phyloP scores from a whole-genome alignment of 2,797 vertebrate species.

The Nannoperca obscura region DNA sequence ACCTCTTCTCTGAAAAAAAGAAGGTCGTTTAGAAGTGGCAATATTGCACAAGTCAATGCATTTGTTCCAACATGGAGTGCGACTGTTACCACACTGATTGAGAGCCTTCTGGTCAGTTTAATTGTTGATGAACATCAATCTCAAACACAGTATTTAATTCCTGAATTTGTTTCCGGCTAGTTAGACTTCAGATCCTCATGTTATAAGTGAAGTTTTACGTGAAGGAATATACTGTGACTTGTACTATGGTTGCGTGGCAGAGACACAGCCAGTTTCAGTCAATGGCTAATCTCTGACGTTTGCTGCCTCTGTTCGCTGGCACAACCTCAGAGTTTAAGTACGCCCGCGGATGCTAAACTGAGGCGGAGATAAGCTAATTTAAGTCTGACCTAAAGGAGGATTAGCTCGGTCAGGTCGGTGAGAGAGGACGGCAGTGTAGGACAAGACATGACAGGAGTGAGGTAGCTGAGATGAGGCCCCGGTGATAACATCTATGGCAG shows the following conservation, averaged over 20 bases:
- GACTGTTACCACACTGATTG: background rate
- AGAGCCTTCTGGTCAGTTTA: background rate
- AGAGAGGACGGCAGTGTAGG: constrained; percentile 41
- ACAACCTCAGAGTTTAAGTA: constrained; percentile 51
- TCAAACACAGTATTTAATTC: background rate
- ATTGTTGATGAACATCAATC: background rate
- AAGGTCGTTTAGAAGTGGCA: background rate
- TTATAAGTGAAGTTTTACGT: background rate
- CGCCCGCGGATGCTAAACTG: constrained; percentile 62
- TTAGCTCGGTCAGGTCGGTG: constrained; percentile 63
- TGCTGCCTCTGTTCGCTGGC: constrained; percentile 31
- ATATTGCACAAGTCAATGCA: background rate
- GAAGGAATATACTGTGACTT: background rate
- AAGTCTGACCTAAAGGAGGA: constrained; percentile 67
- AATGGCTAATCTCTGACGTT: constrained; percentile 64
- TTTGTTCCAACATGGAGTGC: background rate
- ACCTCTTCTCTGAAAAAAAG: background rate
- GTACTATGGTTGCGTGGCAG: constrained; percentile 14
- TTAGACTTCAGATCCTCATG: background rate
- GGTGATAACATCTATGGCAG: constrained; percentile 36
- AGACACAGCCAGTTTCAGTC: constrained; percentile 76
- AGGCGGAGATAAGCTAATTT: constrained; percentile 77
- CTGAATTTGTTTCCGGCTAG: background rate
- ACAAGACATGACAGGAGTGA: constrained; percentile 15
- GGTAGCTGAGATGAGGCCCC: background rate